Evolutionary conservation across 2,888 invertebrate species (phyloP).

Genomic region (Scaeva pyrastri): DNA sequence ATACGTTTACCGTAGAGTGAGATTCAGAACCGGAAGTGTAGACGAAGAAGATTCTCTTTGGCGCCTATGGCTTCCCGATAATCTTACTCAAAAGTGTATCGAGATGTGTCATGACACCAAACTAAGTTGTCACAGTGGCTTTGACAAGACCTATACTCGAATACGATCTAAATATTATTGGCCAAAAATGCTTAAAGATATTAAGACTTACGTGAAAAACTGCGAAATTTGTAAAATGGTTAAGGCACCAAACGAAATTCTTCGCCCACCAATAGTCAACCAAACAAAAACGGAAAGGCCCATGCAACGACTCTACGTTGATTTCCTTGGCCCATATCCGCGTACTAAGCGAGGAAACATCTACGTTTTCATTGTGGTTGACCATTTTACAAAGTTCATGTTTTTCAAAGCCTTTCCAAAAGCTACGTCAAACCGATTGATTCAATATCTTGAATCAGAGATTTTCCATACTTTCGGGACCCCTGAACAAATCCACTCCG

Average conservation of each 20-base stretch:
- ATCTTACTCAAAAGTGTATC: background rate
- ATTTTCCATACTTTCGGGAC: background rate
- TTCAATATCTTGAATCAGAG: background rate
- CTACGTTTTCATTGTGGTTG: conserved; percentile 1
- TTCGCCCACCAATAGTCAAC: conserved; percentile 4
- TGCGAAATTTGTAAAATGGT: conserved; percentile 2
- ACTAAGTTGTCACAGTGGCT: conserved; percentile 1
- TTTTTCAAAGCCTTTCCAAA: too few relatives aligned
- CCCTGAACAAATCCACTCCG: background rate
- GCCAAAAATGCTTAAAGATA: background rate
- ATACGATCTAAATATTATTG: background rate
- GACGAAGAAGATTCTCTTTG: background rate
- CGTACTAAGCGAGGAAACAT: conserved; percentile 2
- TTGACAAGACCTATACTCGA: background rate
- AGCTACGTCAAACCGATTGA: conserved; percentile 1
- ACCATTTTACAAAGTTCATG: too few relatives aligned
- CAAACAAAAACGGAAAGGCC: background rate
- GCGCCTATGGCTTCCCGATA: background rate
- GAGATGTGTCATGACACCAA: background rate
- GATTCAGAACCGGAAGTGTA: background rate
- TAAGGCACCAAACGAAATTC: conserved; percentile 6
- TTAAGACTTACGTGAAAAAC: background rate
- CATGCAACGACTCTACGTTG: conserved; percentile 7
- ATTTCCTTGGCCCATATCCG: conserved; percentile 4
- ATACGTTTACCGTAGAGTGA: background rate